A percentile compares a stretch with the other conserved stretches of the same genome.
Evolutionary conservation across 2,113 vertebrate species (phyloP).

Genomic region (Phalacrocorax pelagicus): DNA sequence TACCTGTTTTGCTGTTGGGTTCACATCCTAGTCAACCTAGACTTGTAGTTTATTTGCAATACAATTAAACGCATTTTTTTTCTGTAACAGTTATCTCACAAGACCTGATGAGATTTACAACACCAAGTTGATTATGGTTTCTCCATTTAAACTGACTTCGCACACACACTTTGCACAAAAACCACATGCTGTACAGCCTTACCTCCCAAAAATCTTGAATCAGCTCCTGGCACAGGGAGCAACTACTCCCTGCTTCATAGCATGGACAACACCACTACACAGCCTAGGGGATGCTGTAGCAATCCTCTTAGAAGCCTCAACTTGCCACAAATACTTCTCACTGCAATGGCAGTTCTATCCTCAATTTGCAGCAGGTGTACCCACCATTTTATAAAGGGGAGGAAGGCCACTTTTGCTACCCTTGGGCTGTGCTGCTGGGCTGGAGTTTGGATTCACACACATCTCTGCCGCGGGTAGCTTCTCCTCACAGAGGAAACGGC

Average conservation of each 20-base stretch:
- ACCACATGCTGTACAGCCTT: rapidly evolving
- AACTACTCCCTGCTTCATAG: too few species aligned
- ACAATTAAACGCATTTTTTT: rapidly evolving
- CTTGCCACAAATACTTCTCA: rapidly evolving
- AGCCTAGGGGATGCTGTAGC: rapidly evolving
- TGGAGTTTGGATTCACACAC: rapidly evolving
- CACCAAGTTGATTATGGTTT: rapidly evolving
- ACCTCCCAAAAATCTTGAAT: not conserved
- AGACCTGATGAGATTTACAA: not conserved
- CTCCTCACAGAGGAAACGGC: rapidly evolving
- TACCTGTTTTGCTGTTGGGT: rapidly evolving
- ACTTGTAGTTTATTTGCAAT: not conserved
- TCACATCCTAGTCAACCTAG: rapidly evolving
- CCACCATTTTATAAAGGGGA: rapidly evolving
- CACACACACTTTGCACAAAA: not conserved
- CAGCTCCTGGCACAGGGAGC: rapidly evolving
- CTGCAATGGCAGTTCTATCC: rapidly evolving
- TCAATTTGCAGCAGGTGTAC: rapidly evolving
- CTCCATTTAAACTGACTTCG: rapidly evolving
- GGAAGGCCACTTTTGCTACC: not conserved
- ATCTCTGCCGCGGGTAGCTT: rapidly evolving
- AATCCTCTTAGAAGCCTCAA: rapidly evolving
- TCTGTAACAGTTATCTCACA: not conserved
- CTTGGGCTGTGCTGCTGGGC: rapidly evolving
- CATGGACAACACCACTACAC: rapidly evolving